Base-by-base conservation (phyloP, 2,888 invertebrate species). In the Drosophila greeni region DNA sequence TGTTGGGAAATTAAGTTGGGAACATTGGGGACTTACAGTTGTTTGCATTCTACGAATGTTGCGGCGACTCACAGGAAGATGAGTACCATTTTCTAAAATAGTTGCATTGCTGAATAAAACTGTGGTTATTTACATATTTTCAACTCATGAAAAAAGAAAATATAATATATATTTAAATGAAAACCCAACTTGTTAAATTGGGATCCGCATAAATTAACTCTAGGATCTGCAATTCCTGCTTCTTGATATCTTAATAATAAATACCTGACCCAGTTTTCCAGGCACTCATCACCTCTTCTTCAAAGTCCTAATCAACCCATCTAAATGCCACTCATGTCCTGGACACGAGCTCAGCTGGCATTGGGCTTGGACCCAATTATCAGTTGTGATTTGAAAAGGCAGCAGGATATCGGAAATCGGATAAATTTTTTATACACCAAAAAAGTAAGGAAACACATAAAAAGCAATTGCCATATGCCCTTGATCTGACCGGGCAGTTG, bases 291-390 rank as follows among this genome's bases (percentile, higher is more conserved):
- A 43, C 51, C 51, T 43, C 33, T 7, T 42, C 8, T 47, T 2
- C 24, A 5, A 14, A 14, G 14, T 20, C n/a, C 57, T 77, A 69
- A 81, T 81, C 66, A 54, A 62, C 3, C 56, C 54, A 79, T 79
- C 70, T 72, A 76, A 70, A 79, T 79, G 76, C 79, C 37, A 59
- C 55, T 48, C 79, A 70, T 49, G 77, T 40, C 11, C 26, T 11
- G 51, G 47, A 20, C 20, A 16, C 2, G 42, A 49, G 65, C 70
- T 57, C 78, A 79, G 76, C 77, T 82, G 78, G 56, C 34, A 9
- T 34, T 66, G 16, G 56, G 42, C 34, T 45, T 42, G 45, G 24
- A 53, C 68, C 79, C 82, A 82, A 79, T 79, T 79, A 79, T 79
- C 76, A 67, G 76, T 74, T 70, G 57, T 70, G 81, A 81, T 77